phyloP scores from a whole-genome alignment of 2,888 invertebrate species.

The Artemia sp. region DNA sequence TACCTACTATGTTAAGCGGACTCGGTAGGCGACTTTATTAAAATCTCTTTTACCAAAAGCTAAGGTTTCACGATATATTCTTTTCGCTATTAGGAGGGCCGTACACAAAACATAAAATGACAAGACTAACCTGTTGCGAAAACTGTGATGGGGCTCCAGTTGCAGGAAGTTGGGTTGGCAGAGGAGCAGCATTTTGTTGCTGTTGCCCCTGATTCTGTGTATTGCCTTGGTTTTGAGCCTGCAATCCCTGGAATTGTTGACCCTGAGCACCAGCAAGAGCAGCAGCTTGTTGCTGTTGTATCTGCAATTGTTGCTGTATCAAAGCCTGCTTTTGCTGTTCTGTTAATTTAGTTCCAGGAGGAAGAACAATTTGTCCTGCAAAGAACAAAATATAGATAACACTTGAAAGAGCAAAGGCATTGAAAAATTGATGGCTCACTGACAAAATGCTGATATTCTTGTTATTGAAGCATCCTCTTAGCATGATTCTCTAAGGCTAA shows the following conservation, averaged over 20 bases:
- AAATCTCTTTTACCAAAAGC: too few species aligned
- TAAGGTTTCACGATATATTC: too few species aligned
- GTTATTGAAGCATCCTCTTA: too few species aligned
- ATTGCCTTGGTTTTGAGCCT: constrained; percentile 21
- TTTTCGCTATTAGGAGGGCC: too few species aligned
- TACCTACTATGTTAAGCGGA: too few species aligned
- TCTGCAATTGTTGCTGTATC: constrained; percentile 35
- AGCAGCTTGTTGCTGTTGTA: constrained; percentile 29
- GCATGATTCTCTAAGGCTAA: too few species aligned
- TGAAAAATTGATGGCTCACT: too few species aligned
- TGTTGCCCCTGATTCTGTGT: constrained; percentile 23
- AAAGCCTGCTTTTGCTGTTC: constrained; percentile 33
- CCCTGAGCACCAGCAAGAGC: constrained; percentile 24
- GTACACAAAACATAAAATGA: too few species aligned
- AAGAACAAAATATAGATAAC: not conserved
- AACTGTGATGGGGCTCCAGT: constrained; percentile 26
- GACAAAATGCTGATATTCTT: too few species aligned
- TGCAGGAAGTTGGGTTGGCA: constrained; percentile 28
- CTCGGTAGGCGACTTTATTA: too few species aligned
- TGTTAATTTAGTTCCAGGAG: constrained; percentile 15
- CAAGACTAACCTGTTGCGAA: too few species aligned
- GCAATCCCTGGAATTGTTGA: constrained; percentile 27
- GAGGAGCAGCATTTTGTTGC: constrained; percentile 38
- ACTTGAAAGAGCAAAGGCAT: too few species aligned
- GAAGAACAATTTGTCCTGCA: constrained; percentile 13